phyloP scores from a whole-genome alignment of 2,888 invertebrate genomes.

The Anticlea derivata region DNA sequence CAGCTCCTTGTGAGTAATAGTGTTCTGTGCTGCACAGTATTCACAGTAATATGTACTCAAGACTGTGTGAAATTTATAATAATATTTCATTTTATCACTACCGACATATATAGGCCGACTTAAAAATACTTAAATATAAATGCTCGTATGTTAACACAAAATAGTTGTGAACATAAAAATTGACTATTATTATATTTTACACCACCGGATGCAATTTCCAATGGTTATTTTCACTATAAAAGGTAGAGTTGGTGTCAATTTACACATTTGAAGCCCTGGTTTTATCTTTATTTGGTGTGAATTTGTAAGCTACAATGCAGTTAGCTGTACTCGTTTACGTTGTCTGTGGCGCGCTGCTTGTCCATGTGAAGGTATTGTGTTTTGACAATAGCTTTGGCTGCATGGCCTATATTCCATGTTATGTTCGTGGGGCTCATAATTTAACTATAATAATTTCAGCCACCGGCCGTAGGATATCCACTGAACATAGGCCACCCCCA shows the following conservation, averaged over 20 bases:
- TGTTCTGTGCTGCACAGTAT: too few species aligned
- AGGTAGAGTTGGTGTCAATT: slow-evolving; percentile 45
- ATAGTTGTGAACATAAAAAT: not conserved
- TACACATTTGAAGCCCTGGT: slow-evolving; percentile 51
- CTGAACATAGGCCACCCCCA: too few species aligned
- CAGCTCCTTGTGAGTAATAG: too few species aligned
- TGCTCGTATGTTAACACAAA: slow-evolving; percentile 13
- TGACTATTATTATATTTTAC: slow-evolving; percentile 4
- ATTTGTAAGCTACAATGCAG: slow-evolving; percentile 35
- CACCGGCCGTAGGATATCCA: too few species aligned
- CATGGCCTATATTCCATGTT: too few species aligned
- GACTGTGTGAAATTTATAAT: too few species aligned
- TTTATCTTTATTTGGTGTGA: slow-evolving; percentile 15
- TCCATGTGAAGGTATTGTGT: slow-evolving; percentile 10
- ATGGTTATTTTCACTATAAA: slow-evolving; percentile 44
- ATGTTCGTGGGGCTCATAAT: too few species aligned
- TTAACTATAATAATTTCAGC: too few species aligned
- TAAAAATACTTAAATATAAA: slow-evolving; percentile 1
- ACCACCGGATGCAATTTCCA: slow-evolving; percentile 30
- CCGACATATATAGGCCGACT: too few species aligned
- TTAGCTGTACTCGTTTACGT: slow-evolving; percentile 9
- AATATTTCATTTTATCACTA: not conserved
- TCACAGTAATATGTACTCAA: too few species aligned
- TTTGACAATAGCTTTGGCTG: too few species aligned
- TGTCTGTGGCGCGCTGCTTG: slow-evolving; percentile 5